Base-by-base conservation (phyloP, 2,113 vertebrate species). In the Albula glossodonta region DNA sequence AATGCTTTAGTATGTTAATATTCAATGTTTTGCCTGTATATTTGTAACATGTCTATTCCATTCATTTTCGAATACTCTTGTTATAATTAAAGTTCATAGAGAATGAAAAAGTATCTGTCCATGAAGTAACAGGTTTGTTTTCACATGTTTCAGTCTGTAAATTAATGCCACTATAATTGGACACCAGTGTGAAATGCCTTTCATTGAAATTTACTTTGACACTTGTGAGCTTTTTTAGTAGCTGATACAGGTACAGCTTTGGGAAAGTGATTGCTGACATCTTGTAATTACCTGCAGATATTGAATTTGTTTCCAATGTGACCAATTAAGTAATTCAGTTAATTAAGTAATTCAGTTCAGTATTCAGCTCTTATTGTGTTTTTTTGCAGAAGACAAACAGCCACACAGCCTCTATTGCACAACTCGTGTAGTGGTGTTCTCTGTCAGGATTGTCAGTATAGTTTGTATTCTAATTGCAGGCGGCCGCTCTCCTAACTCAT, bases 281-380 rank as follows among this genome's bases (percentile, higher is more conserved):
- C n/a, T n/a, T 31, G n/a, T 74, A 74, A 49, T 85, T 79, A 79
- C 52, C 84, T 15, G 22, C 31, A 48, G 41, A 80, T 85, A 57
- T 85, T 41, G 49, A 80, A 85, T 49, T 60, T 57, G 84, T 60
- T 84, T 84, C 8, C 4, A 41, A 66, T 85, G 74, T 41, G 49
- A 78, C 12, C 53, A 60, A 78, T 52, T 57, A 51, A 85, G 48
- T 8, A n/a, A n/a, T n/a, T n/a, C 31, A 41, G 31, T 41, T 41
- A 41, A 41, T 41, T 41, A 41, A 41, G 31, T 41, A 41, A 41
- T 41, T 41, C 31, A 41, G 31, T 41, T 41, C 31, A 41, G 31
- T 41, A 41, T 41, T 41, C 31, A 41, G 31, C 31, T 41, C 31
- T 41, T 41, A 41, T 22, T 11, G 17, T 80, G 1, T 49, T 81